Base-by-base conservation (phyloP, 2,113 vertebrate species). In the Brevimyrus niger region DNA sequence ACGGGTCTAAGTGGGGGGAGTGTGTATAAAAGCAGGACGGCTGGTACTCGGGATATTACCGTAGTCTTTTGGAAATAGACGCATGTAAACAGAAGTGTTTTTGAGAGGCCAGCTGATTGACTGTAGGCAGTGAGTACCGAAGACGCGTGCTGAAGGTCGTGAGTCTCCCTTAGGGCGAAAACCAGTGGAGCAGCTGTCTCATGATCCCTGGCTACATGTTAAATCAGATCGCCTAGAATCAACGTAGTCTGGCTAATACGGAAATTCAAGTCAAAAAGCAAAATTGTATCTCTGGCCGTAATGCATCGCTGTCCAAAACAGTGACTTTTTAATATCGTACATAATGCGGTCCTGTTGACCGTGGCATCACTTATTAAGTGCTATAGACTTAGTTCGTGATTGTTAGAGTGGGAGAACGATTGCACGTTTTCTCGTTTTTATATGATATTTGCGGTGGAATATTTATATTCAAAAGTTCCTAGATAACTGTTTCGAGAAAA, bases 381-480 rank as follows among this genome's bases (percentile, higher is more conserved):
- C 55, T 58, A 65, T 23, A 51, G 27, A 51, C 38, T 69, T 69
- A 2, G 61, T 69, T 69, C 10, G 27, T 69, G 31, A 8, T 88
- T 23, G 50, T 51, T 35, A 31, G 47, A 31, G 48, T 35, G 85
- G 27, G 46, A 88, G 9, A 48, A 27, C 38, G n/a, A n/a, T 4
- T 44, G 23, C 61, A 35, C 17, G n/a, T 76, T 51, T 51, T 50
- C 58, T 31, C 87, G 35, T 27, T 76, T 88, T 76, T 19, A 73
- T 76, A 19, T 3, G 48, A 82, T 89, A 2, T n/a, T 31, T 58
- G 13, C 50, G 80, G 53, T 61, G 11, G 5, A 46, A 58, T 31
- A 27, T 86, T 82, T 55, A 58, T 92, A 93, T 93, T 93, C 90
- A 93, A 94, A 90, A 90, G 93, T 90, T 94, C 91, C 92, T 93